Conservation (phyloP, 2,797 vertebrate genomes). For the Cossypha dichroa region DNA sequence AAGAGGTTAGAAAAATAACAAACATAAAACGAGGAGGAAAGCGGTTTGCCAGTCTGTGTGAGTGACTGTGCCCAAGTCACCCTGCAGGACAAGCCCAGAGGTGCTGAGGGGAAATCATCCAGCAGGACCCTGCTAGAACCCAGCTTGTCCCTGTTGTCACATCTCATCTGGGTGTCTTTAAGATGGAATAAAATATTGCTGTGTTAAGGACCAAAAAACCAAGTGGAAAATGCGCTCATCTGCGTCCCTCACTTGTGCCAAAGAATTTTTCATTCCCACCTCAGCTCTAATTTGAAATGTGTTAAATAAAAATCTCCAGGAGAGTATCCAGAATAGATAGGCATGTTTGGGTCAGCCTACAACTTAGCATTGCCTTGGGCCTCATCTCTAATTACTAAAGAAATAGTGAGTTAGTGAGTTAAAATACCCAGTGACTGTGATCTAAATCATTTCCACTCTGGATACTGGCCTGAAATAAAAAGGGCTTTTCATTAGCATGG, state of each 20-base stretch:
- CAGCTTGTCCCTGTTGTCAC: background rate
- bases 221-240: constrained; percentile 21
- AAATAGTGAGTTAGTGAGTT: constrained; percentile 57
- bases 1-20: constrained; percentile 65
- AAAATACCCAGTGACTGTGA: constrained; percentile 42
- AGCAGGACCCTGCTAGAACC: background rate
- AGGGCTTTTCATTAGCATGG: constrained; percentile 50
- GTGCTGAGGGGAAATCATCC: background rate
- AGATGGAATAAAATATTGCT: background rate
- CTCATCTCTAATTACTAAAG: constrained; percentile 69
- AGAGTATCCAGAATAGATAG: constrained; percentile 51
- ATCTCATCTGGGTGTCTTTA: constrained; percentile 7
- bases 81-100: background rate
- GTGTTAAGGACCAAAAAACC: background rate
- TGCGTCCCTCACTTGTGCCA: background rate
- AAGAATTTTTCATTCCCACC: constrained; percentile 44
- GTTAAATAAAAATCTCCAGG: constrained; percentile 57
- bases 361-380: constrained; percentile 1
- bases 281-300: constrained; percentile 35
- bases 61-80: background rate
- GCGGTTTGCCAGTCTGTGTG: background rate
- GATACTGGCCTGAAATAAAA: constrained; percentile 55
- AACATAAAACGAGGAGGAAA: constrained; percentile 19
- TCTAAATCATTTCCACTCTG: constrained; percentile 66
- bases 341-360: constrained; percentile 34